Conservation (phyloP, 2,113 vertebrate genomes). For the Phaethon lepturus region DNA sequence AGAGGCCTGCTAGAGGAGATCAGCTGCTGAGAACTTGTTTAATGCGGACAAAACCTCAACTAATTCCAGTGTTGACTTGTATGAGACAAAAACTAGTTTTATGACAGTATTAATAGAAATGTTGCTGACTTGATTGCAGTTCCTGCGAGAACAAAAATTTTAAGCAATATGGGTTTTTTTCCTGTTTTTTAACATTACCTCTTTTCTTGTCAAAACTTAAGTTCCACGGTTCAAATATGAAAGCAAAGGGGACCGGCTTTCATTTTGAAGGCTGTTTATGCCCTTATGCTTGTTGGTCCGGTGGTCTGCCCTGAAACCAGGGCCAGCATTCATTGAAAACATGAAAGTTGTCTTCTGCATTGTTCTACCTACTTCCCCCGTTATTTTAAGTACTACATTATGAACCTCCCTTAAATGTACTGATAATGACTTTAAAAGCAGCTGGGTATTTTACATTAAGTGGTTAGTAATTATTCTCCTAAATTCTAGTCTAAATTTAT, state of each 20-base stretch:
- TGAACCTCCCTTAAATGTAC: background rate
- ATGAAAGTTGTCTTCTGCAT: background rate
- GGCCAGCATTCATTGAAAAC: background rate
- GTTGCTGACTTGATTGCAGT: background rate
- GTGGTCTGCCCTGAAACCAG: background rate
- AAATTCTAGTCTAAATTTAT: background rate
- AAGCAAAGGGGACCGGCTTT: background rate
- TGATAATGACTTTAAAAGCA: background rate
- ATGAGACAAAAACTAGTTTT: background rate
- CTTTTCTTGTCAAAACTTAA: background rate
- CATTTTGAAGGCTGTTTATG: background rate
- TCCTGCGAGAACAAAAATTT: background rate
- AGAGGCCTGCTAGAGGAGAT: background rate
- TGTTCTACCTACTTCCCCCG: background rate
- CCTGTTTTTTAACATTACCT: rapidly evolving
- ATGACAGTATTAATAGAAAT: background rate
- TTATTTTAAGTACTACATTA: background rate
- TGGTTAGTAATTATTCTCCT: background rate
- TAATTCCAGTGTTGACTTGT: background rate
- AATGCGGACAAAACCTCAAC: background rate
- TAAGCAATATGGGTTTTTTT: background rate
- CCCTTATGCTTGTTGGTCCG: background rate
- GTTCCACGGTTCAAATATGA: background rate
- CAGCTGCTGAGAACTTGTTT: background rate
- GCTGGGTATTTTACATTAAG: background rate